Evolutionary conservation across 1,140 invertebrate species (phyloP).

Genomic region (Drosophila pachea): DNA sequence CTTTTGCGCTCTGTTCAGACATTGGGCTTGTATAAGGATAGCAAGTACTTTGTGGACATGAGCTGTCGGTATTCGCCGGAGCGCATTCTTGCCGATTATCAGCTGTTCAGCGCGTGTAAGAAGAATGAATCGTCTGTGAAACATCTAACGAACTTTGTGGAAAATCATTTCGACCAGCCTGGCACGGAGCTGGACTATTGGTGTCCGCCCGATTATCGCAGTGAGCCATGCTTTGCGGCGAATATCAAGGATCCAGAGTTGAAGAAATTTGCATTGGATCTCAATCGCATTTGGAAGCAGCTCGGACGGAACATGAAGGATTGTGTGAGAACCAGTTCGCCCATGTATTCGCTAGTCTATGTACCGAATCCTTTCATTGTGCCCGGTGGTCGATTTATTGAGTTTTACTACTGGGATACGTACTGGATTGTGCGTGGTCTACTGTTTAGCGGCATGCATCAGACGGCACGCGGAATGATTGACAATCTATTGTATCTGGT

Average conservation of each 20-base stretch:
- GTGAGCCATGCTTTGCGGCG: constrained; percentile 82
- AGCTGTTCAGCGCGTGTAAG: constrained; percentile 83
- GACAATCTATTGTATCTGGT: constrained; percentile 88
- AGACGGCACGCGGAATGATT: constrained; percentile 90
- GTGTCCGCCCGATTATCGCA: constrained; percentile 87
- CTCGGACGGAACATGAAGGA: constrained; percentile 90
- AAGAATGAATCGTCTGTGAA: constrained; percentile 82
- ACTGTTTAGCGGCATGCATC: constrained; percentile 88
- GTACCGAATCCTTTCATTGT: constrained; percentile 94
- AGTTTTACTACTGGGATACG: constrained; percentile 97
- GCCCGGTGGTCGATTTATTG: constrained; percentile 92
- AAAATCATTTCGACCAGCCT: constrained; percentile 83
- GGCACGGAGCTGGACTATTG: constrained; percentile 88
- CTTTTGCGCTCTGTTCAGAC: constrained; percentile 90
- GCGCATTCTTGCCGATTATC: constrained; percentile 83
- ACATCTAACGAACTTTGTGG: constrained; percentile 83
- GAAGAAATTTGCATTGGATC: constrained; percentile 82
- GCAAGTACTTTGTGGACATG: constrained; percentile 95
- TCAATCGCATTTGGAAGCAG: constrained; percentile 89
- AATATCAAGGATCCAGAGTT: constrained; percentile 85
- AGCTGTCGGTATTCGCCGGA: constrained; percentile 85
- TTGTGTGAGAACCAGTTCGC: constrained; percentile 85
- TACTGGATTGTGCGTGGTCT: constrained; percentile 95
- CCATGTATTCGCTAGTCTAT: constrained; percentile 92
- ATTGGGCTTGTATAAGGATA: constrained; percentile 87